These are phyloP conservation scores for Sebastes iracundus DNA, from an alignment of 2,797 vertebrate species.

Conservation along the genomic window DNA sequence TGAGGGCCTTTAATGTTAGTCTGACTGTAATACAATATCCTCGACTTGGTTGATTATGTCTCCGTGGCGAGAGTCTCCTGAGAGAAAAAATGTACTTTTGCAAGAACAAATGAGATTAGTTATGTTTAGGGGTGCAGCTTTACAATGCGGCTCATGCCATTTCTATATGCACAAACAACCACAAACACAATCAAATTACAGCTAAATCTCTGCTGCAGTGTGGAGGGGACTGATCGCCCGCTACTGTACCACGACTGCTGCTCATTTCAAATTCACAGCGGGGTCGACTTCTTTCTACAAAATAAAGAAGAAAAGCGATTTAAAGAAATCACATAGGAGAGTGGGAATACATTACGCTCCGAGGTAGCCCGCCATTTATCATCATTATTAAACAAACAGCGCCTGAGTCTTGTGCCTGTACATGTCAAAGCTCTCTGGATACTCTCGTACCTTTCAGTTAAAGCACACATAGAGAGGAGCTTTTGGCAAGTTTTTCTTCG, in stretches of 20 bases:
- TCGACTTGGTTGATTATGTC: not conserved
- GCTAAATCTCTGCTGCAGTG: not conserved
- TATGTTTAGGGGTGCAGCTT: not conserved
- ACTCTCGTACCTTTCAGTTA: slow-evolving; percentile 18
- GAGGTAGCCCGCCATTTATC: slow-evolving; percentile 47
- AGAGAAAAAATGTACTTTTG: slow-evolving; percentile 3
- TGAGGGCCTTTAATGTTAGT: not conserved
- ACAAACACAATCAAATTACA: slow-evolving; percentile 25
- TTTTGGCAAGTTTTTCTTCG: not conserved
- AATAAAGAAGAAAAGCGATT: slow-evolving; percentile 8
- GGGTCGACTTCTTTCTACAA: not conserved
- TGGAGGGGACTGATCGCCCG: not conserved
- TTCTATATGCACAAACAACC: not conserved
- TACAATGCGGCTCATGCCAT: not conserved
- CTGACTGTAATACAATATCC: not conserved
- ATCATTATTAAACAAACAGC: slow-evolving; percentile 53
- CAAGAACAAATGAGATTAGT: slow-evolving; percentile 9
- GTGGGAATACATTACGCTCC: slow-evolving; percentile 22
- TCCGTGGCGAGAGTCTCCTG: not conserved
- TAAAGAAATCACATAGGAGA: slow-evolving; percentile 28
- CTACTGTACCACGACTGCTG: not conserved
- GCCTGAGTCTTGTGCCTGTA: slow-evolving; percentile 7
- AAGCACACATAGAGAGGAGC: slow-evolving; percentile 16
- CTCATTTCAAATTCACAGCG: slow-evolving; percentile 17
- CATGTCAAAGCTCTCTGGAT: not conserved